Percentiles rank a stretch among this genome's conserved stretches.
Evolutionary conservation across 2,797 vertebrate species (phyloP).

Genomic region (Urocyon cinereoargenteus): DNA sequence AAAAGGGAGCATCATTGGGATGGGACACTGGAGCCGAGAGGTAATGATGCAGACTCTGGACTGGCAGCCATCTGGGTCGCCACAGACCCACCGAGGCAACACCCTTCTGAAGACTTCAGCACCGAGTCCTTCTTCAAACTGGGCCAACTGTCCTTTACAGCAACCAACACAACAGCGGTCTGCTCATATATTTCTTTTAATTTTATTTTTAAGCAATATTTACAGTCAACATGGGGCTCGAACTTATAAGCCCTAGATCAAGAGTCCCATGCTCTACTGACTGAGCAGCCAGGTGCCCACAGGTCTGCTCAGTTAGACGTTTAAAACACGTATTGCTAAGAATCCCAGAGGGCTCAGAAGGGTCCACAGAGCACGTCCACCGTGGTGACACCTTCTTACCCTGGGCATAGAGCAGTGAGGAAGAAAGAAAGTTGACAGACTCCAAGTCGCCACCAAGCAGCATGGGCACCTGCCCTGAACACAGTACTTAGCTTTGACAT

Average conservation of each 20-base stretch:
- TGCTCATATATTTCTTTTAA: not conserved
- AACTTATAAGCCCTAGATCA: not conserved
- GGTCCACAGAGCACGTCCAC: rapidly evolving
- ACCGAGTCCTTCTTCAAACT: not conserved
- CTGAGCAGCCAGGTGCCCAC: not conserved
- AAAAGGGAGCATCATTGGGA: not conserved
- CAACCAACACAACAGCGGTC: not conserved
- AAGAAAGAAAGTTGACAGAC: not conserved
- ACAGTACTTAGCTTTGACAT: not conserved
- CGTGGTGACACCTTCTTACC: not conserved
- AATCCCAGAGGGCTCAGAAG: not conserved
- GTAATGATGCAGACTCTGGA: not conserved
- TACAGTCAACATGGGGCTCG: not conserved
- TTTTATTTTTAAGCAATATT: not conserved
- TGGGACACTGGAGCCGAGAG: not conserved
- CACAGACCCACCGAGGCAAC: not conserved
- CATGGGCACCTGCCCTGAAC: not conserved
- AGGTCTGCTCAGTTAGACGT: not conserved
- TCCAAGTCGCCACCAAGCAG: not conserved
- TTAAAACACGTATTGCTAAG: not conserved
- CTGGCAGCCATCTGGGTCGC: not conserved
- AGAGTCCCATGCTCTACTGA: not conserved
- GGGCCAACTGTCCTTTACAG: not conserved
- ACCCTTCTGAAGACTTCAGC: not conserved
- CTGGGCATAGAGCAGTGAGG: not conserved